Evolutionary conservation across 1,140 invertebrate species (phyloP), one percentile per base, ranked within the genome.

Genomic region (Nixonia krombeini): DNA sequence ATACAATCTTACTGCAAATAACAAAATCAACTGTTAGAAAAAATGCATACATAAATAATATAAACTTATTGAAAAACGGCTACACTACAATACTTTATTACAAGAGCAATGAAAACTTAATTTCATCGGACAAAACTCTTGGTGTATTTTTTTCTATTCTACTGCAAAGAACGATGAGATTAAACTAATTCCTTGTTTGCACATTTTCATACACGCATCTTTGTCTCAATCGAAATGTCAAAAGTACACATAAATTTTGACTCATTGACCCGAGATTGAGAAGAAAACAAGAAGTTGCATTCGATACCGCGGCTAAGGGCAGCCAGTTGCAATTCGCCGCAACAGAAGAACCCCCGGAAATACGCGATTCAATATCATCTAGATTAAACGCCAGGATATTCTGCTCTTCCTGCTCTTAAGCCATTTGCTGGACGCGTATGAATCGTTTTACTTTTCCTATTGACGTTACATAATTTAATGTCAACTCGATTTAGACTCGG

Each of bases 391-490:
- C 1, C 37, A 40, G 17, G 37, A 40, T 40, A 40, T 40, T 13
- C 33, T 13, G 2, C 13, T 35, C 10, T 35, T 35, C 37, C 37
- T 40, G 15, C 37, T n/a, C 17, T 17, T 40, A 17, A 40, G 13
- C 16, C 15, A 17, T 51, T 70, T 64, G 31, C 49, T 44, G 3
- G 1, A 37, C 49, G 47, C 57, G 46, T 38, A 45, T 55, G 42
- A 50, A 69, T 41, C 57, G 57, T 65, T 70, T 65, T 62, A 70
- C 61, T 61, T 64, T 59, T 64, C 64, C 67, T 65, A 64, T 70
- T 65, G 61, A 65, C 41, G 61, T 70, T 70, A 65, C 67, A 65
- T 70, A 70, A 70, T 65, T 65, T 65, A 70, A 70, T 70, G 67
- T 65, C 67, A 70, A 65, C 61, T 70, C 68, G 57, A 70, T 62